Evolutionary conservation across 2,888 invertebrate species (phyloP).

Genomic region (Chymomyza amoena): DNA sequence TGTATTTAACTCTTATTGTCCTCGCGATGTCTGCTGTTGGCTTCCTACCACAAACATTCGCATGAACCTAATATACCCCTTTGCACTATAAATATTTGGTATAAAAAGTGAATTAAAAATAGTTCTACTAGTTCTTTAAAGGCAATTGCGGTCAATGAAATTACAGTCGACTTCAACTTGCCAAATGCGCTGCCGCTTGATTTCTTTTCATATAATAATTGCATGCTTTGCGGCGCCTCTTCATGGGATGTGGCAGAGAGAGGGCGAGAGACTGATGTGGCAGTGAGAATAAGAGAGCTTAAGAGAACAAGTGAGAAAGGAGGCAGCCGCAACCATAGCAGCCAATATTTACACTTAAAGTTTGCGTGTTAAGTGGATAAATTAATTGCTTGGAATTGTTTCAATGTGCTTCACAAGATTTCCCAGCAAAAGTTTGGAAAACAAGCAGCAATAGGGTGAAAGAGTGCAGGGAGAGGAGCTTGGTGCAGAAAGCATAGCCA

Average conservation of each 20-base stretch:
- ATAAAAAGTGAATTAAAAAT: conserved; percentile 7
- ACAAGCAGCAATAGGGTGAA: too few species aligned
- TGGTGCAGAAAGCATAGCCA: too few species aligned
- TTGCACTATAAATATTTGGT: too few species aligned
- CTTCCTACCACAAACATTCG: too few species aligned
- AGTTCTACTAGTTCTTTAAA: conserved; percentile 58
- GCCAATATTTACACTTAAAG: conserved; percentile 67
- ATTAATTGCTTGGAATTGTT: conserved; percentile 68
- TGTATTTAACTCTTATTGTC: too few species aligned
- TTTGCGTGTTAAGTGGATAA: conserved; percentile 70
- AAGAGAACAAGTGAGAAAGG: background rate
- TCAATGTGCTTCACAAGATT: conserved; percentile 47
- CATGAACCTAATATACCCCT: too few species aligned
- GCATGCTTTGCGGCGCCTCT: conserved; percentile 49
- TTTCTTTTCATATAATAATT: conserved; percentile 64
- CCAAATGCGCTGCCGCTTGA: conserved; percentile 36
- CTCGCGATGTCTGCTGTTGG: too few species aligned
- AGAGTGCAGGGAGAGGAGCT: too few species aligned
- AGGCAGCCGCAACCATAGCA: conserved; percentile 24
- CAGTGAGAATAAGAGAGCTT: too few species aligned
- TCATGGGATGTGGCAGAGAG: background rate
- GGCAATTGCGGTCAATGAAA: conserved; percentile 61
- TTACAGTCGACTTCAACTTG: conserved; percentile 29
- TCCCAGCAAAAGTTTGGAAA: conserved; percentile 13
- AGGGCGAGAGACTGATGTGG: background rate